These are phyloP conservation scores for Drosophila virilis DNA, from an alignment of 1,140 invertebrate species.

Conservation along the genomic window DNA sequence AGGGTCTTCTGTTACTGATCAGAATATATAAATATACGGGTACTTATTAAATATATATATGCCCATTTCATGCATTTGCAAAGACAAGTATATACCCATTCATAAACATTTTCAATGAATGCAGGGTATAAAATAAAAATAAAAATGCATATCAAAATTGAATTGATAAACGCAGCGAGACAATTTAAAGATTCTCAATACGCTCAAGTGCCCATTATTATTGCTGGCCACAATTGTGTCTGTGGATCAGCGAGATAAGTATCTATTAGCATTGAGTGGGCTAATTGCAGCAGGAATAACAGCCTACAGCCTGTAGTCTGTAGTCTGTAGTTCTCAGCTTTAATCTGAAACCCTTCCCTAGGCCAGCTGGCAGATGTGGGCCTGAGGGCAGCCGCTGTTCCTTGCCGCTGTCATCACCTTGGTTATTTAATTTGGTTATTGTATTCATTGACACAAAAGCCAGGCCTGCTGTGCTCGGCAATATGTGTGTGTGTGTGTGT, in stretches of 20 bases:
- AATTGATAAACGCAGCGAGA: slow-evolving; percentile 32
- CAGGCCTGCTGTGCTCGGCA: slow-evolving; percentile 57
- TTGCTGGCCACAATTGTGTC: slow-evolving; percentile 28
- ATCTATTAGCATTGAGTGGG: slow-evolving; percentile 64
- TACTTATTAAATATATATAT: too few species aligned
- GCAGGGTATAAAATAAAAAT: slow-evolving; percentile 1
- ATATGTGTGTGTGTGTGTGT: slow-evolving; percentile 17
- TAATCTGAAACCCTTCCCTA: slow-evolving; percentile 45
- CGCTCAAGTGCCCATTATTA: slow-evolving; percentile 32
- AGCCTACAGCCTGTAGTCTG: neutral
- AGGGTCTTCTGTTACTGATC: too few species aligned
- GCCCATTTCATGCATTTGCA: too few species aligned
- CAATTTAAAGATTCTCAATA: slow-evolving; percentile 26
- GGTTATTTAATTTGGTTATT: slow-evolving; percentile 83
- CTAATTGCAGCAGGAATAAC: slow-evolving; percentile 36
- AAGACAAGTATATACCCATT: neutral
- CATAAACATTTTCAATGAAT: neutral
- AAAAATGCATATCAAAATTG: slow-evolving; percentile 65
- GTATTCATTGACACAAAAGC: slow-evolving; percentile 82
- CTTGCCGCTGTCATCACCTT: slow-evolving; percentile 61
- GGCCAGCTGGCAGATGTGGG: slow-evolving; percentile 34
- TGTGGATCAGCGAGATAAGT: slow-evolving; percentile 58
- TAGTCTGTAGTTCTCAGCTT: neutral
- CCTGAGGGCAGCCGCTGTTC: slow-evolving; percentile 13
- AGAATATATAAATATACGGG: too few species aligned